Evolutionary conservation across 2,797 vertebrate genomes (phyloP), one percentile per base, ranked within the genome.

Genomic region (Micromesistius poutassou): DNA sequence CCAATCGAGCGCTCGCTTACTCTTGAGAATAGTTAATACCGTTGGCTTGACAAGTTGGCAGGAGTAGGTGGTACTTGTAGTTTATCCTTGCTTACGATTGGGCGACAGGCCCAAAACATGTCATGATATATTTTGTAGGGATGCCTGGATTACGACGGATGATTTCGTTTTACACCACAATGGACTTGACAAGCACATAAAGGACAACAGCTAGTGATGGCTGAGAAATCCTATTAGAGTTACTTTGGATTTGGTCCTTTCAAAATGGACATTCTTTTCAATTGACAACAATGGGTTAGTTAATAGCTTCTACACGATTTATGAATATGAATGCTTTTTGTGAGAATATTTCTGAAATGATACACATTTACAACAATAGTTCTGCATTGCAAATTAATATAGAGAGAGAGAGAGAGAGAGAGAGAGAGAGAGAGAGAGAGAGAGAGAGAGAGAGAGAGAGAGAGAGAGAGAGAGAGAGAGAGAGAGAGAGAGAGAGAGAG

Each of bases 181-280:
- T 25, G 55, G 22, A 62, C 55, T 25, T 10, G 55, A 62, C 55
- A 25, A 50, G 55, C 55, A 25, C 22, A 62, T 62, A 62, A 62
- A 62, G 55, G 22, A 25, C 55, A 8, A 8, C 50, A 62, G 50
- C n/a, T 22, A 62, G n/a, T 25, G 55, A 16, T 3, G 55, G 55
- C 16, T 22, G 55, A 5, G 2, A 62, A 62, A 62, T n/a, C 22
- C n/a, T 30, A 62, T 62, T 62, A 62, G 55, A 4, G 16, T 50
- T 50, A n/a, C 10, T 31, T 5, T 66, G 87, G 84, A 85, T 85
- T 83, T 84, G 75, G 80, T 84, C 73, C 22, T 62, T 62, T 22
- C 25, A 22, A 25, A 62, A 62, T 9, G 55, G 55, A 62, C 55
- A 62, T 2, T 62, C 55, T 62, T 62, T 62, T 62, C 55, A 62